Percentiles rank a stretch among this genome's conserved stretches.
These are phyloP conservation scores for Paramormyrops hopkinsi DNA, from an alignment of 2,797 vertebrate genomes.

Conservation along the genomic window DNA sequence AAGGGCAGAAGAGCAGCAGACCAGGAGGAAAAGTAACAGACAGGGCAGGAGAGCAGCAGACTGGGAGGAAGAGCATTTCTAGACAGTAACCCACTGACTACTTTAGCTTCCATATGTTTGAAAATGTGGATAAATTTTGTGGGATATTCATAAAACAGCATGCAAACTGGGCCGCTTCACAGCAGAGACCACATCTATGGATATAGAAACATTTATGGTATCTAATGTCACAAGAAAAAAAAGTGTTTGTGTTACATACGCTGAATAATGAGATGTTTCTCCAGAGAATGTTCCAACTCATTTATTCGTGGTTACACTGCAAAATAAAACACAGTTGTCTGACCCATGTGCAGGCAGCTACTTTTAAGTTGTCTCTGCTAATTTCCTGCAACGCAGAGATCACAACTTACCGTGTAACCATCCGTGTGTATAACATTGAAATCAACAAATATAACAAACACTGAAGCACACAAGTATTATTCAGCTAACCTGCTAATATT, in stretches of 20 bases:
- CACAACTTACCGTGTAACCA: too few species aligned
- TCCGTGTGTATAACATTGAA: too few species aligned
- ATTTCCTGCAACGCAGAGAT: too few species aligned
- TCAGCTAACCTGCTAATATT: too few species aligned
- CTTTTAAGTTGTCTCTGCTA: neutral
- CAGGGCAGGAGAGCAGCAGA: neutral
- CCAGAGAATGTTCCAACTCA: neutral
- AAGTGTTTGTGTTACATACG: neutral
- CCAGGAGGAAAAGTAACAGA: neutral
- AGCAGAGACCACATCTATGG: neutral
- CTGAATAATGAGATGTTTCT: neutral
- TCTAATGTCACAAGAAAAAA: neutral
- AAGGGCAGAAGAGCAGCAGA: neutral
- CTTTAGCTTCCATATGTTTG: neutral
- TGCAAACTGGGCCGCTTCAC: neutral
- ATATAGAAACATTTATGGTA: neutral
- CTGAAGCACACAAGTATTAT: too few species aligned
- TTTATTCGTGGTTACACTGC: neutral
- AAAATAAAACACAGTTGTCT: neutral
- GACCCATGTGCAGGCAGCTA: neutral
- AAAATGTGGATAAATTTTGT: neutral
- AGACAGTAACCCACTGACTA: neutral
- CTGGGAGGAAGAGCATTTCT: neutral
- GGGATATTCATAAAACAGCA: neutral
- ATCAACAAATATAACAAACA: too few species aligned